Base-by-base conservation (phyloP, 1,140 invertebrate genomes). In the Teleopsis dalmanni region DNA sequence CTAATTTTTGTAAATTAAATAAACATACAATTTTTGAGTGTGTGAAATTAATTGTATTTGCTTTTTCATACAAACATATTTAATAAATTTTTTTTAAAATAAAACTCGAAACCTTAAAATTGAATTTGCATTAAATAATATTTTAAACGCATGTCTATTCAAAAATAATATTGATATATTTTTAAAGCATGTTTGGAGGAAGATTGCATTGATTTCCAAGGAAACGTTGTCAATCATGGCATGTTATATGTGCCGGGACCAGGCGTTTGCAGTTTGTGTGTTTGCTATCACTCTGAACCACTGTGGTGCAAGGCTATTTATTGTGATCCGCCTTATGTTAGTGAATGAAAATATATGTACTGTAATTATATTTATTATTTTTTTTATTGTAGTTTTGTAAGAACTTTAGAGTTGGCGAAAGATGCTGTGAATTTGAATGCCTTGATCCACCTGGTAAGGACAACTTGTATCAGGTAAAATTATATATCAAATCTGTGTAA, bases 261-360 rank as follows among this genome's bases (percentile, higher is more conserved):
- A 2, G 85, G 88, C 18, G 85, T 87, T n/a, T 92, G 89, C 64
- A 86, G 83, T 35, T 77, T 84, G 48, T 92, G 89, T 64, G 85
- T 85, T 14, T 92, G 89, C 72, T 87, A 89, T 67, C 82, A 88
- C 66, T 86, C 85, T 13, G 81, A 86, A 60, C 84, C 86, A 41
- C 84, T 83, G 73, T 88, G 86, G 84, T 92, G 89, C 71, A 83
- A 84, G 65, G 82, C 87, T 10, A 90, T 90, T 52, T 87, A 85
- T 70, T 92, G 89, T 63, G 81, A 85, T 57, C 86, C 87, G 37
- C 87, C 87, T 48, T 86, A 84, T 66, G 85, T 88, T 60, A 83
- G 82, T 79, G 62, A 29, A 9, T 5, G 9, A 37, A 2, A n/a
- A n/a, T 34, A 13, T 35, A 1, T 18, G 6, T 25, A 23, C 16